Evolutionary conservation across 2,797 vertebrate genomes (phyloP).

Genomic region (Chrysocyon brachyurus): DNA sequence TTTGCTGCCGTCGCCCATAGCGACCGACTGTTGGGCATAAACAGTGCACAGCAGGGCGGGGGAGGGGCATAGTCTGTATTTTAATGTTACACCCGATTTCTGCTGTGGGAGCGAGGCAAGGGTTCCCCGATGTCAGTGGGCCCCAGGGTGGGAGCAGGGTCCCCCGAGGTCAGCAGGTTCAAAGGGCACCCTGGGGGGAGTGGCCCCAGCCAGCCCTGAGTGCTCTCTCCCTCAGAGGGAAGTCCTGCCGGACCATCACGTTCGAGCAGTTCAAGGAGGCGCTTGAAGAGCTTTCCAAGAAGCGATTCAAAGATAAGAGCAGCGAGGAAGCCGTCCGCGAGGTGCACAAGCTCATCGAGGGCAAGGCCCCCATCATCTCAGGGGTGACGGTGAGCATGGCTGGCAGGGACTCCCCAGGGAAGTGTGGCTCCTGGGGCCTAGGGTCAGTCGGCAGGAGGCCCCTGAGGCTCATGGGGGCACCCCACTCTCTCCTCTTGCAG

Average conservation of each 20-base stretch:
- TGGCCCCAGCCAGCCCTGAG: background rate
- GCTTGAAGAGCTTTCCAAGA: slow-evolving; percentile 94
- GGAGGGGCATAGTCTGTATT: background rate
- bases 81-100: background rate
- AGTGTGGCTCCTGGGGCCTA: fast-evolving
- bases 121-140: background rate
- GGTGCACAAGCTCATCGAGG: slow-evolving; percentile 95
- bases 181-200: background rate
- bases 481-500: slow-evolving; percentile 79
- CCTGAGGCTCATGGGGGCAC: background rate
- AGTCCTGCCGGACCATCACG: slow-evolving; percentile 95
- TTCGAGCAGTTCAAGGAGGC: slow-evolving; percentile 96
- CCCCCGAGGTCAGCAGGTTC: background rate
- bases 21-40: background rate
- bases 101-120: background rate
- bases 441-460: background rate
- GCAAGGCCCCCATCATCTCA: slow-evolving; percentile 94
- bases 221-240: slow-evolving; percentile 90
- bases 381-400: slow-evolving; percentile 92
- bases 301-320: slow-evolving; percentile 95
- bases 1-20: slow-evolving; percentile 12
- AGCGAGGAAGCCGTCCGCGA: slow-evolving; percentile 94
- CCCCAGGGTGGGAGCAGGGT: background rate
- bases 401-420: fast-evolving
- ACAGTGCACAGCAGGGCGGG: background rate